These are phyloP conservation scores for Coenobita brevimanus DNA, from an alignment of 1,140 invertebrate genomes.

Conservation along the genomic window DNA sequence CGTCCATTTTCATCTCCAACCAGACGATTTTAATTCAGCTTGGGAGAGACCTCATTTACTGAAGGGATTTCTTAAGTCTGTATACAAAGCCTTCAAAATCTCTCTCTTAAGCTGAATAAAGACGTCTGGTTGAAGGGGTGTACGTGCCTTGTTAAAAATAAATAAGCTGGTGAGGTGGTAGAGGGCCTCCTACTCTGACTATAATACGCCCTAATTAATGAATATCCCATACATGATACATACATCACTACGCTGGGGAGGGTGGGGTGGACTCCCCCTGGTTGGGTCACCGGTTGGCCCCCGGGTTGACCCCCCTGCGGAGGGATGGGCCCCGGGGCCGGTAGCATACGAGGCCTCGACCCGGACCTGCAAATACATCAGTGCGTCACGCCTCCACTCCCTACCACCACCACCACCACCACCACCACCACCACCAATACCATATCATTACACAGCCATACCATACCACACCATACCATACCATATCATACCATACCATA, in stretches of 20 bases:
- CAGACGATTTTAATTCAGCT: no score
- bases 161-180: background rate
- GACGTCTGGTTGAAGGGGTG: no score
- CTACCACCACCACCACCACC: background rate
- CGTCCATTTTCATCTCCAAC: no score
- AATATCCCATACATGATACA: slow-evolving; percentile 57
- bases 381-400: slow-evolving; percentile 27
- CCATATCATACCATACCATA: no score
- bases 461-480: no score
- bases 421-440: background rate
- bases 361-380: slow-evolving; percentile 60
- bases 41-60: no score
- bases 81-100: no score
- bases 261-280: slow-evolving; percentile 30
- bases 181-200: background rate
- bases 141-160: no score
- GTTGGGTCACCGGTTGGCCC: slow-evolving; percentile 5
- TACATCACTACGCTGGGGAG: slow-evolving; percentile 51
- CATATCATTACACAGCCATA: no score
- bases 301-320: slow-evolving; percentile 16
- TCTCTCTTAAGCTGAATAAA: no score
- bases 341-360: slow-evolving; percentile 46
- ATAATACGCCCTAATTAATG: slow-evolving; percentile 40
- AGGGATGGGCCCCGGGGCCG: slow-evolving; percentile 23
- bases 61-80: no score